These are phyloP conservation scores for Glaucidium brasilianum DNA, from an alignment of 2,113 vertebrate species.

Conservation along the genomic window DNA sequence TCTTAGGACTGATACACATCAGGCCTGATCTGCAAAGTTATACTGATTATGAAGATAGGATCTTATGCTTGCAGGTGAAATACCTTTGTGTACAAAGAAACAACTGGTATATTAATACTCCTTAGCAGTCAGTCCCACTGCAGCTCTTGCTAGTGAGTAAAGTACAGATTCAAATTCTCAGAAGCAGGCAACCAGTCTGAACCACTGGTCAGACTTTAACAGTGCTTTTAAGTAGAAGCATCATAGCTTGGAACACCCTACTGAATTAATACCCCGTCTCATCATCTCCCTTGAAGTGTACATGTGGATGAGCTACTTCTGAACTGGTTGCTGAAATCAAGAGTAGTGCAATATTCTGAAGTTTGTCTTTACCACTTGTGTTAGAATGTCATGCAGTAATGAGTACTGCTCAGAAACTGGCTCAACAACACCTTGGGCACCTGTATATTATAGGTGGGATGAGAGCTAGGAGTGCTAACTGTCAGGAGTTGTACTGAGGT, in stretches of 20 bases:
- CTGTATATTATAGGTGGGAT: background rate
- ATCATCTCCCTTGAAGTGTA: background rate
- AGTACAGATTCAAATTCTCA: background rate
- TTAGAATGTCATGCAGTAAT: background rate
- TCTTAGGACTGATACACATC: background rate
- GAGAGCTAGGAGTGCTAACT: background rate
- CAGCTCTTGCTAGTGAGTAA: background rate
- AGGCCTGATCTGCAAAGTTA: background rate
- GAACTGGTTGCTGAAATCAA: background rate
- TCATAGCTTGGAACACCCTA: rapidly evolving
- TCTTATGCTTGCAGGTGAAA: background rate
- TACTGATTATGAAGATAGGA: background rate
- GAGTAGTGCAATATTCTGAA: background rate
- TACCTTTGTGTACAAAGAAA: background rate
- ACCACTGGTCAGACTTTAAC: background rate
- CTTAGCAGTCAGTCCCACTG: background rate
- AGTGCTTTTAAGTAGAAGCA: background rate
- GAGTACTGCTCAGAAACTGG: background rate
- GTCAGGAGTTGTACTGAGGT: background rate
- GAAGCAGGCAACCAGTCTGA: background rate
- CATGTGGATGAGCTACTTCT: background rate
- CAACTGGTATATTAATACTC: background rate
- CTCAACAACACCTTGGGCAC: background rate
- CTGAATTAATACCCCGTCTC: background rate
- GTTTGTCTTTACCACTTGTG: background rate